phyloP scores from a whole-genome alignment of 2,888 invertebrate genomes.

The Plemyria rubiginata region DNA sequence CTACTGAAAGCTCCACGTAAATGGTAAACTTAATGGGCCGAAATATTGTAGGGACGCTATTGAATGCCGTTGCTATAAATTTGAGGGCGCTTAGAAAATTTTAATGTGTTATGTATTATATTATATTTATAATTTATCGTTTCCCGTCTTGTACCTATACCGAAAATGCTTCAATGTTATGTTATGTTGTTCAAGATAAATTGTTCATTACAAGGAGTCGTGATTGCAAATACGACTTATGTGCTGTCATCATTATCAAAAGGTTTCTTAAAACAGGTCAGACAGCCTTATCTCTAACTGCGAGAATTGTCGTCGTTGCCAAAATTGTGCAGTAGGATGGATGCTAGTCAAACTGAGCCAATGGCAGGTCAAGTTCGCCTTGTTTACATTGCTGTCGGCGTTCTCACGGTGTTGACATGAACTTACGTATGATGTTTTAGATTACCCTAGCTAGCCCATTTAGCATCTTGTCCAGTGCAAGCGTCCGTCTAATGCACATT shows the following conservation, averaged over 20 bases:
- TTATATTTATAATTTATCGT: conserved; percentile 42
- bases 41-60: conserved; percentile 32
- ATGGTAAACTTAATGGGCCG: conserved; percentile 44
- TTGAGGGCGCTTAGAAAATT: conserved; percentile 39
- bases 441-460: not conserved
- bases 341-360: conserved; percentile 41
- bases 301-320: conserved; percentile 45
- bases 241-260: not conserved
- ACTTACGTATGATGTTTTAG: conserved; percentile 1
- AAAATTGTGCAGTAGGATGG: conserved; percentile 47
- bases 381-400: conserved; percentile 26
- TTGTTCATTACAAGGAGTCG: conserved; percentile 24
- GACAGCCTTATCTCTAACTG: conserved; percentile 43
- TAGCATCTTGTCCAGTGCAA: not conserved
- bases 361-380: conserved; percentile 64
- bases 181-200: conserved; percentile 17
- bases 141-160: conserved; percentile 32
- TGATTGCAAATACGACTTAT: not conserved
- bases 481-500: not conserved
- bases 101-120: conserved; percentile 23
- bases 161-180: conserved; percentile 12
- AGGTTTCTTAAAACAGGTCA: conserved; percentile 41
- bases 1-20: conserved; percentile 43
- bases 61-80: conserved; percentile 43
- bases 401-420: conserved; percentile 23